Percentiles rank a stretch among this genome's conserved stretches.
Evolutionary conservation across 2,888 invertebrate species (phyloP).

Genomic region (Laspeyria flexula): DNA sequence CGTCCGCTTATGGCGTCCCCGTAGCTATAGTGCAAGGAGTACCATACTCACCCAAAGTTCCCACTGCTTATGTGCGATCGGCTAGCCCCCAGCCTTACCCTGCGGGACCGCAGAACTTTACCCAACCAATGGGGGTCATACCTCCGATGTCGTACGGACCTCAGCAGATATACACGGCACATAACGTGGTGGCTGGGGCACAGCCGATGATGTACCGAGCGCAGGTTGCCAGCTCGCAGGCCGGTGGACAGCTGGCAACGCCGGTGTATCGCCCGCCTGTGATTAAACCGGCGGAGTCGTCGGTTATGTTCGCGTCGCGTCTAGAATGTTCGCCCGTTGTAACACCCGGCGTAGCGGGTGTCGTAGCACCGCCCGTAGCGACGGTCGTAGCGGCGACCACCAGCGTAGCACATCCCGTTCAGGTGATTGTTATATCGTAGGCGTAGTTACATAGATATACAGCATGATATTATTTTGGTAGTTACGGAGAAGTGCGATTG

Average conservation of each 20-base stretch:
- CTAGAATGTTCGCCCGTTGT: slow-evolving; percentile 61
- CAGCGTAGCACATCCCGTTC: slow-evolving; percentile 50
- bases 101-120: slow-evolving; percentile 24
- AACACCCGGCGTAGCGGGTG: slow-evolving; percentile 23
- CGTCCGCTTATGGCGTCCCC: slow-evolving; percentile 65
- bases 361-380: slow-evolving; percentile 33
- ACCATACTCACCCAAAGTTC: slow-evolving; percentile 60
- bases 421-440: slow-evolving; percentile 54
- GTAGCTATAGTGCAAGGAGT: slow-evolving; percentile 72
- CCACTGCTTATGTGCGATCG: slow-evolving; percentile 50
- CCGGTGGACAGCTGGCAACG: slow-evolving; percentile 46
- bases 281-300: slow-evolving; percentile 36
- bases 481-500: slow-evolving; percentile 1
- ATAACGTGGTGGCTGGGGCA: slow-evolving; percentile 56
- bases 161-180: slow-evolving; percentile 56
- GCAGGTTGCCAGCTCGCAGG: slow-evolving; percentile 55
- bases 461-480: slow-evolving; percentile 42
- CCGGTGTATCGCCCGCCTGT: slow-evolving; percentile 12
- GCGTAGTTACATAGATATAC: slow-evolving; percentile 27
- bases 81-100: slow-evolving; percentile 56
- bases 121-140: slow-evolving; percentile 55
- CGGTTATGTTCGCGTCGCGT: slow-evolving; percentile 55
- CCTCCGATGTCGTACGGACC: slow-evolving; percentile 55
- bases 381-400: slow-evolving; percentile 8
- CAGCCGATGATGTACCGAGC: slow-evolving; percentile 69